phyloP scores from a whole-genome alignment of 2,797 vertebrate species.

The Siniperca scherzeri region DNA sequence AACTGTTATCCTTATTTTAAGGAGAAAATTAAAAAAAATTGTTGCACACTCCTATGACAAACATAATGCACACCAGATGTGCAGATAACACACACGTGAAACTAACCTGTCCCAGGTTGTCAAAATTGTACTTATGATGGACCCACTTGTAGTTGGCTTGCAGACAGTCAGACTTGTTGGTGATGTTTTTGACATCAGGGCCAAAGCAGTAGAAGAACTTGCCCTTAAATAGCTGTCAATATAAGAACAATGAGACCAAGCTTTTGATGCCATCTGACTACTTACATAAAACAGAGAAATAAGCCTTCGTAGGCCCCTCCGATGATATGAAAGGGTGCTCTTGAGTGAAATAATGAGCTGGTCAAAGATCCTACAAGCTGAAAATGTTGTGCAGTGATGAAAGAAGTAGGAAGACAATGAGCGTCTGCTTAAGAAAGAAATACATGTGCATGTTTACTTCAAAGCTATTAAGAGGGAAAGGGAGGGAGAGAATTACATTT shows the following conservation, averaged over 20 bases:
- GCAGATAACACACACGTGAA: background rate
- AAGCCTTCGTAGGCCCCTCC: background rate
- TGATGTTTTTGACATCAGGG: constrained; percentile 94
- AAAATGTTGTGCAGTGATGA: constrained; percentile 25
- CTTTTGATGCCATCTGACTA: constrained; percentile 25
- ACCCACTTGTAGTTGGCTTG: constrained; percentile 97
- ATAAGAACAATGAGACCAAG: constrained; percentile 49
- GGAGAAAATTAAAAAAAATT: background rate
- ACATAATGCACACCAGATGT: background rate
- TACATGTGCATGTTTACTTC: constrained; percentile 17
- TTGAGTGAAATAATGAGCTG: constrained; percentile 58
- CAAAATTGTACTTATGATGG: constrained; percentile 99
- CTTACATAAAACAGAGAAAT: constrained; percentile 33
- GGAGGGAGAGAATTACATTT: background rate
- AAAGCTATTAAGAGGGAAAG: constrained; percentile 6
- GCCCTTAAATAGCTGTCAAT: constrained; percentile 94
- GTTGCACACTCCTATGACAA: background rate
- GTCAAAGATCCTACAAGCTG: constrained; percentile 35
- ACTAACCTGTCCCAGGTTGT: constrained; percentile 96
- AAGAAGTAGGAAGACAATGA: constrained; percentile 37
- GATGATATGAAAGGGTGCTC: constrained; percentile 30
- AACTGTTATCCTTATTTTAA: background rate
- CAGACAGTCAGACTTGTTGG: constrained; percentile 96
- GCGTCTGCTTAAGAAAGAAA: constrained; percentile 22
- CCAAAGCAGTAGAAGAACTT: constrained; percentile 98